Evolutionary conservation across 2,797 vertebrate genomes (phyloP).

Genomic region (Acanthiza pusilla): DNA sequence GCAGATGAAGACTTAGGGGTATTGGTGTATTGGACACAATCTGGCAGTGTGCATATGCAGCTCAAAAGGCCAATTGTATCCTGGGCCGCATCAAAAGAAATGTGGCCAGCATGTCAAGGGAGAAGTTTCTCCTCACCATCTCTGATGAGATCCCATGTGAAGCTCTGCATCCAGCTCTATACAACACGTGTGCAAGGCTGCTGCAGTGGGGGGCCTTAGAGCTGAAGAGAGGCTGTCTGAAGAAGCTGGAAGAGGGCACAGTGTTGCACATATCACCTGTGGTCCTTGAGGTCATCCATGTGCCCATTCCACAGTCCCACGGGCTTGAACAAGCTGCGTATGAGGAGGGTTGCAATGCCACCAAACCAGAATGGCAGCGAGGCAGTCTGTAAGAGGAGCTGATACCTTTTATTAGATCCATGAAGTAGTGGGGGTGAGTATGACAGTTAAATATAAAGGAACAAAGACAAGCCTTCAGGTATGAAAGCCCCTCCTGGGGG

Average conservation of each 20-base stretch:
- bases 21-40: not conserved
- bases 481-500: not conserved
- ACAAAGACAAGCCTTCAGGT: not conserved
- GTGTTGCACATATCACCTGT: accelerated
- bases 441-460: not conserved
- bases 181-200: accelerated
- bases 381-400: not conserved
- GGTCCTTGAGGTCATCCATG: not conserved
- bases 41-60: not conserved
- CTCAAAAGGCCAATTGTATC: not conserved
- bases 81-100: not conserved
- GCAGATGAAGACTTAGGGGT: not conserved
- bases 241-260: not conserved
- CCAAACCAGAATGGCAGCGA: not conserved
- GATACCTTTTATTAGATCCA: not conserved
- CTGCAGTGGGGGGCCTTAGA: not conserved
- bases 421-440: not conserved
- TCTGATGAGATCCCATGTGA: no score
- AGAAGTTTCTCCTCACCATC: not conserved
- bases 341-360: not conserved
- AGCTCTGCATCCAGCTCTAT: not conserved
- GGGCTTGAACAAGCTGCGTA: not conserved
- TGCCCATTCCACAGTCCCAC: not conserved
- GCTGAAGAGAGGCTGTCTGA: not conserved
- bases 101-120: not conserved